A percentile compares a stretch with the other conserved stretches of the same genome.
phyloP scores from a whole-genome alignment of 2,113 vertebrate genomes.

The Cyanistes caeruleus region DNA sequence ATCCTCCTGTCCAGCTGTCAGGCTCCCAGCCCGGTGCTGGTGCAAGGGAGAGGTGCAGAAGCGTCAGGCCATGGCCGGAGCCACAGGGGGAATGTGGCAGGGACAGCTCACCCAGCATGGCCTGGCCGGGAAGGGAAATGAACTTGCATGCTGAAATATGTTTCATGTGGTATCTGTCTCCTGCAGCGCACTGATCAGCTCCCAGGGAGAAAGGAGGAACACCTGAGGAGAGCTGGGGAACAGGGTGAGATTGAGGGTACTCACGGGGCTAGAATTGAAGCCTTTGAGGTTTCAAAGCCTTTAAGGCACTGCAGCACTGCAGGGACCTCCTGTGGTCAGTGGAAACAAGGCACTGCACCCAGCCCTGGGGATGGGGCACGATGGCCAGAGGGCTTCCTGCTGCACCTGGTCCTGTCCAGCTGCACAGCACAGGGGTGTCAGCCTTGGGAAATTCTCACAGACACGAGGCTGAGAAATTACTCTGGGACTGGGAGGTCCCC shows the following conservation, averaged over 20 bases:
- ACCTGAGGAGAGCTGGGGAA: background rate
- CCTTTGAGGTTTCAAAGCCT: background rate
- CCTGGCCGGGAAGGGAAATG: background rate
- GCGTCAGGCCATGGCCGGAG: background rate
- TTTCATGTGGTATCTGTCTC: background rate
- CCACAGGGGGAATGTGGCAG: background rate
- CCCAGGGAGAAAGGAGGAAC: background rate
- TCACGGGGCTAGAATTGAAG: background rate
- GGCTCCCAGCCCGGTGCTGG: accelerated
- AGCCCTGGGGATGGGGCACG: background rate
- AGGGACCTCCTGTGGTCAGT: background rate
- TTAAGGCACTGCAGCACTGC: background rate
- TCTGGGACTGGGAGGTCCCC: background rate
- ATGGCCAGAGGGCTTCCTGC: background rate
- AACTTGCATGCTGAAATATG: background rate
- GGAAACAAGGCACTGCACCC: background rate
- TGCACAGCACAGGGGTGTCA: background rate
- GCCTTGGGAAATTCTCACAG: accelerated
- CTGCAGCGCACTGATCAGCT: background rate
- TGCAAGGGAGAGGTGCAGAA: background rate
- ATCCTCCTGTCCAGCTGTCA: accelerated
- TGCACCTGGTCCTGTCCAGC: background rate
- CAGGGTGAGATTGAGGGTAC: background rate
- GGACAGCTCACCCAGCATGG: background rate
- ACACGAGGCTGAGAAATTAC: background rate